Percentiles rank a stretch among this genome's conserved stretches.
Evolutionary conservation across 2,113 vertebrate species (phyloP).

Genomic region (Chloropsis cyanopogon): DNA sequence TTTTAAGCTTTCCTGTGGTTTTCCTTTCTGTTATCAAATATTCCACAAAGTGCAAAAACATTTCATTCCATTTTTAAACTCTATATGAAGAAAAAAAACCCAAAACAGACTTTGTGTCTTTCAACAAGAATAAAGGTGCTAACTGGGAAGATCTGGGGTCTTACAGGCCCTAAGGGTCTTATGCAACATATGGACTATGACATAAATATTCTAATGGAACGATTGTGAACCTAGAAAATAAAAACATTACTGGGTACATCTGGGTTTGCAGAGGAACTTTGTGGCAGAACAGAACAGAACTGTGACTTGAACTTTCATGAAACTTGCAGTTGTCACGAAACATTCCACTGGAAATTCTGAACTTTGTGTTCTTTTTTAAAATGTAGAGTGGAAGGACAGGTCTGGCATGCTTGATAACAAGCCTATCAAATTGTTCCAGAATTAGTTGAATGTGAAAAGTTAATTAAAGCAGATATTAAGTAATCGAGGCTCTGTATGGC

Average conservation of each 20-base stretch:
- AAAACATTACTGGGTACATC: neutral
- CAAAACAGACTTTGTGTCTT: neutral
- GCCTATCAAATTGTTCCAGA: neutral
- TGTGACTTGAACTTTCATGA: neutral
- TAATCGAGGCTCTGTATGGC: neutral
- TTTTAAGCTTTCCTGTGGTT: neutral
- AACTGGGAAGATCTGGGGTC: neutral
- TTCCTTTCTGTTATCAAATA: neutral
- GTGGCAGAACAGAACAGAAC: neutral
- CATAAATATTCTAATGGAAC: neutral
- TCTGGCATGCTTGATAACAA: neutral
- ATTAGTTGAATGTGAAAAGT: conserved; percentile 39
- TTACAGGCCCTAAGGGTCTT: neutral
- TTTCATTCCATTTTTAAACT: neutral
- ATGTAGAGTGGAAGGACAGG: neutral
- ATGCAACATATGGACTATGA: neutral
- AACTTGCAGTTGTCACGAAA: neutral
- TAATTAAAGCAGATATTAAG: conserved; percentile 62
- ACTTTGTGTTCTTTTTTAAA: neutral
- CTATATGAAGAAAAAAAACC: accelerated
- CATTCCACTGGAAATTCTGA: neutral
- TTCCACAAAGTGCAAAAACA: neutral
- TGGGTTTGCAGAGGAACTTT: neutral
- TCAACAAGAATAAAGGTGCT: neutral
- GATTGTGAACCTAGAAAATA: neutral